Percentiles rank a stretch among this genome's conserved stretches.
These are phyloP conservation scores for Heteromurus nitidus DNA, from an alignment of 2,888 invertebrate species.

Conservation along the genomic window DNA sequence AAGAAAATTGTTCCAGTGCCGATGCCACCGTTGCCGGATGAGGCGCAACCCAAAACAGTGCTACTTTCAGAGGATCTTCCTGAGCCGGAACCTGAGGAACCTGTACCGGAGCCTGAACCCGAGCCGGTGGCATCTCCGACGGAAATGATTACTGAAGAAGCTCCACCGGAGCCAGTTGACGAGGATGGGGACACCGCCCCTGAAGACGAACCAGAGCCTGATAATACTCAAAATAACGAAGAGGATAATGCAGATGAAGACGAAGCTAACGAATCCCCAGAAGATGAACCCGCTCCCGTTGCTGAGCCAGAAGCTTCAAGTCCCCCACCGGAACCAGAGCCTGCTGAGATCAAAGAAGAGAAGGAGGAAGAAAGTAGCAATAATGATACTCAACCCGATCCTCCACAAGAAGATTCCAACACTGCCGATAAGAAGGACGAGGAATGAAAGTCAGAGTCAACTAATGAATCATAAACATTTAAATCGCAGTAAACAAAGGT, in stretches of 20 bases:
- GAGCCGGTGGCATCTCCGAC: conserved; percentile 1
- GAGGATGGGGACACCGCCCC: background rate
- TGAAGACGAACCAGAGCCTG: background rate
- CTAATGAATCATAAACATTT: conserved; percentile 1
- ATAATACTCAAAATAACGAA: background rate
- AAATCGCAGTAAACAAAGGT: no score
- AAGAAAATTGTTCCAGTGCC: conserved; percentile 41
- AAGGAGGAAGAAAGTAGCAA: conserved; percentile 5
- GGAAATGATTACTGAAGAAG: background rate
- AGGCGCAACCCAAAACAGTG: background rate
- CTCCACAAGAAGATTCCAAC: conserved; percentile 1
- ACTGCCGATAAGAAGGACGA: no score
- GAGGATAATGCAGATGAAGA: background rate
- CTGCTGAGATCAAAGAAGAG: background rate
- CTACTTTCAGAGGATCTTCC: conserved; percentile 20
- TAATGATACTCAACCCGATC: background rate
- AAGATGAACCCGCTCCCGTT: background rate
- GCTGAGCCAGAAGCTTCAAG: background rate
- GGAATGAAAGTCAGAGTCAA: conserved; percentile 23
- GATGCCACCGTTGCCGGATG: conserved; percentile 46
- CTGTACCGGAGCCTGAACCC: conserved; percentile 14
- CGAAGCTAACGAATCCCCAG: conserved; percentile 3
- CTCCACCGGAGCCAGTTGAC: conserved; percentile 4
- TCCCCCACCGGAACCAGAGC: conserved; percentile 26
- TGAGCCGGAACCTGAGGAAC: conserved; percentile 30